Percentiles rank a stretch among this genome's conserved stretches.
Evolutionary conservation across 2,113 vertebrate species (phyloP).

Genomic region (Ciconia boyciana): DNA sequence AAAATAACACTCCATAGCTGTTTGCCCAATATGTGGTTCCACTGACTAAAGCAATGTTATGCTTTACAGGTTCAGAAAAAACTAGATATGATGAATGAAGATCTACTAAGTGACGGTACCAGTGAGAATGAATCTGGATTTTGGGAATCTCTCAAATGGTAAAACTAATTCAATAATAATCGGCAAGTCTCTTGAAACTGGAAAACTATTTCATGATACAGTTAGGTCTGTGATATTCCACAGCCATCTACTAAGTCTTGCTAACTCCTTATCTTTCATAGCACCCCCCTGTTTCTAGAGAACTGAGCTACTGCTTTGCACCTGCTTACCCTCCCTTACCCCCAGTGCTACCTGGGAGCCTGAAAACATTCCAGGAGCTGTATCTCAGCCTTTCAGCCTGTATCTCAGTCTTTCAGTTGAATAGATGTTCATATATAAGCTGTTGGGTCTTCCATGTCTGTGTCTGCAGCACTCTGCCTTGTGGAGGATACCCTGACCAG

Average conservation of each 20-base stretch:
- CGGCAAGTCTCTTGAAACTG: not conserved
- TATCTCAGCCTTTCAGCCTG: too few relatives aligned
- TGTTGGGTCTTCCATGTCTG: not conserved
- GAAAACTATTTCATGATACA: not conserved
- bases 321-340: not conserved
- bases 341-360: not conserved
- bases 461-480: not conserved
- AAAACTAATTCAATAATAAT: not conserved
- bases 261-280: not conserved
- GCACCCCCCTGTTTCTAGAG: not conserved
- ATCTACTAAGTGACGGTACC: slow-evolving; percentile 88
- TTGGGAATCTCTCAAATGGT: slow-evolving; percentile 96
- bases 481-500: not conserved
- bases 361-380: not conserved
- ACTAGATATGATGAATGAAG: slow-evolving; percentile 92
- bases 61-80: slow-evolving; percentile 93
- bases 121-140: slow-evolving; percentile 90
- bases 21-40: not conserved
- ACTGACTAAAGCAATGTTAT: not conserved
- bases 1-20: not conserved
- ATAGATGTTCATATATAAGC: not conserved
- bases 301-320: not conserved
- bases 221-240: not conserved
- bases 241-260: not conserved
- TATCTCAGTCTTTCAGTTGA: not conserved